These are phyloP conservation scores for Ochropacha duplaris DNA, from an alignment of 2,888 invertebrate genomes.

Conservation along the genomic window DNA sequence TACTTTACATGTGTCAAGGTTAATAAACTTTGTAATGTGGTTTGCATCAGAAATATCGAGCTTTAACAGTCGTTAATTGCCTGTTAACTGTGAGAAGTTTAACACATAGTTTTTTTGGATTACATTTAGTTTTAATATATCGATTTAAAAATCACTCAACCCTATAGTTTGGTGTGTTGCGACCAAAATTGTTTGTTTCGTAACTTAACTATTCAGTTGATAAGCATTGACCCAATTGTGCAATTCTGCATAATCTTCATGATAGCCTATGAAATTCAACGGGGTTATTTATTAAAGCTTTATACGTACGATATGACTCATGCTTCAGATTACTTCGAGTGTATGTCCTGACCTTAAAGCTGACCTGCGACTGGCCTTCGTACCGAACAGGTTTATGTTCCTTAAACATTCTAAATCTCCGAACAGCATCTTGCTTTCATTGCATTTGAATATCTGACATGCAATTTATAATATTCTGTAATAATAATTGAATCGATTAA, in stretches of 20 bases:
- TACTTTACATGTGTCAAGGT: conserved; percentile 20
- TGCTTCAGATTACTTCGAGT: conserved; percentile 13
- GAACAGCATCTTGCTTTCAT: not conserved
- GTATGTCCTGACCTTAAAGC: conserved; percentile 30
- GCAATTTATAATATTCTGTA: not conserved
- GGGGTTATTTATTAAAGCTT: not conserved
- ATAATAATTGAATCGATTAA: not conserved
- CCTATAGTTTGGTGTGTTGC: conserved; percentile 6
- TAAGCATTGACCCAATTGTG: conserved; percentile 44
- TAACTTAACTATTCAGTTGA: conserved; percentile 32
- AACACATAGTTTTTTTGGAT: not conserved
- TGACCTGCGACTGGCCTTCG: conserved; percentile 35
- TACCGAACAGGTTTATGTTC: conserved; percentile 15
- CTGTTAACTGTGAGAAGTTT: not conserved
- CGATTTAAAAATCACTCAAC: conserved; percentile 8
- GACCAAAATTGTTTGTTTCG: conserved; percentile 25
- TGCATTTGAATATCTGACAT: not conserved
- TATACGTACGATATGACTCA: conserved; percentile 3
- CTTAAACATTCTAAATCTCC: not conserved
- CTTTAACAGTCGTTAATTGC: conserved; percentile 11
- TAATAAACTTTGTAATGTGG: conserved; percentile 34
- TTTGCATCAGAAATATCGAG: conserved; percentile 26
- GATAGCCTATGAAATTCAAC: conserved; percentile 2
- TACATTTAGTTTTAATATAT: not conserved
- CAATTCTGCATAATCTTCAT: conserved; percentile 30